Percentiles rank a stretch among this genome's conserved stretches.
phyloP scores from a whole-genome alignment of 2,113 vertebrate species.

The Psophia crepitans region DNA sequence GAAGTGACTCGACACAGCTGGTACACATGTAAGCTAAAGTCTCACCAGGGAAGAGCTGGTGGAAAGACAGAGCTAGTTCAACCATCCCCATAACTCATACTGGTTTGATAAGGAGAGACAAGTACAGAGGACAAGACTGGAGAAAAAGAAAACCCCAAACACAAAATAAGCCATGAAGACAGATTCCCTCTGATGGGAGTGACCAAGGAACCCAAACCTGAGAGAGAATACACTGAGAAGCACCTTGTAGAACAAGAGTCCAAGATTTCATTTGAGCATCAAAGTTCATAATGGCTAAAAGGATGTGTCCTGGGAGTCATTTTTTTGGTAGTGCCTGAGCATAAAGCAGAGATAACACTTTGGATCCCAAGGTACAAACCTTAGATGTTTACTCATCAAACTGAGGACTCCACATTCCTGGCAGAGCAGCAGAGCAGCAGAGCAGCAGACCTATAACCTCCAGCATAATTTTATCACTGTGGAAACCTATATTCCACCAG shows the following conservation, averaged over 20 bases:
- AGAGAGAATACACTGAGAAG: background rate
- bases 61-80: background rate
- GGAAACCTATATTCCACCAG: background rate
- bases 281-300: background rate
- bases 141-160: background rate
- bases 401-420: background rate
- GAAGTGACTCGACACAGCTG: background rate
- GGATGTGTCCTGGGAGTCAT: background rate
- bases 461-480: background rate
- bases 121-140: background rate
- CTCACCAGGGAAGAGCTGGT: background rate
- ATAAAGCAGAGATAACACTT: background rate
- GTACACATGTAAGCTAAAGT: background rate
- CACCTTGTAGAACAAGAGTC: background rate
- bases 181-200: background rate
- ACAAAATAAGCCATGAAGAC: background rate
- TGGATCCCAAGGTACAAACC: background rate
- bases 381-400: background rate
- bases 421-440: background rate
- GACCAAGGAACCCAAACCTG: background rate
- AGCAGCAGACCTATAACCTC: background rate
- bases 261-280: background rate
- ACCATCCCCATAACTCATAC: too few species aligned
- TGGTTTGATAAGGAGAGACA: background rate
- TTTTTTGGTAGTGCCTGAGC: background rate